Evolutionary conservation across 2,113 vertebrate species (phyloP), one percentile per base, ranked within the genome.

Genomic region (Leuciscus idus): DNA sequence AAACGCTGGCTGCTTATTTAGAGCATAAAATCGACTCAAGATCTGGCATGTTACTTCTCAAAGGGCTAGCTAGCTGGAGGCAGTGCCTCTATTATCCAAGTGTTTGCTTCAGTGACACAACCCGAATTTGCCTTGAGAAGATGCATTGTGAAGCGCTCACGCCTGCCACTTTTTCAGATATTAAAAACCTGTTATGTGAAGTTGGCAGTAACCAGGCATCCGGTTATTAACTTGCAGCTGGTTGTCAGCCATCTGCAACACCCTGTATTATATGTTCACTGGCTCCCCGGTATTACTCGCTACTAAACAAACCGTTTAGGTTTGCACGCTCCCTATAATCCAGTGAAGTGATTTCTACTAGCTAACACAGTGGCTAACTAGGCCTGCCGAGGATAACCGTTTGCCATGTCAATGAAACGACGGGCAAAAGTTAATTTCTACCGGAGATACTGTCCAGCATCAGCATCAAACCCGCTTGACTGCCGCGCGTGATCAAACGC

Each of bases 51-150:
- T 50, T 52, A 48, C 43, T 68, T 21, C 21, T 26, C 80, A 30
- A 66, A 13, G 28, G 70, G 64, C 81, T 70, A 82, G 64, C 81
- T 82, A 33, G 64, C 81, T 26, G 81, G 81, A 70, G 81, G 62
- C 81, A 82, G 46, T 68, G 84, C 26, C 30, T 43, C 26, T 52
- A 33, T 77, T 68, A 66, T 68, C 33, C 48, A 33, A 85, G 61
- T 15, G 46, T 19, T 78, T 30, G 39, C 52, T 46, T 61, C 84
- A 57, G 61, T 57, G 30, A 48, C 64, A 86, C 76, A n/a, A 46
- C 12, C 62, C 33, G 23, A 43, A 59, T 9, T 26, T 39, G 33
- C 50, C n/a, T 23, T 59, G 36, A 70, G 64, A 80, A 80, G 19
- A 10, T 46, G 76, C 84, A 86, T 70, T 36, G 62, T 86, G 84